Conservation (phyloP, 2,113 vertebrate genomes). For the Sakesphorus luctuosus region DNA sequence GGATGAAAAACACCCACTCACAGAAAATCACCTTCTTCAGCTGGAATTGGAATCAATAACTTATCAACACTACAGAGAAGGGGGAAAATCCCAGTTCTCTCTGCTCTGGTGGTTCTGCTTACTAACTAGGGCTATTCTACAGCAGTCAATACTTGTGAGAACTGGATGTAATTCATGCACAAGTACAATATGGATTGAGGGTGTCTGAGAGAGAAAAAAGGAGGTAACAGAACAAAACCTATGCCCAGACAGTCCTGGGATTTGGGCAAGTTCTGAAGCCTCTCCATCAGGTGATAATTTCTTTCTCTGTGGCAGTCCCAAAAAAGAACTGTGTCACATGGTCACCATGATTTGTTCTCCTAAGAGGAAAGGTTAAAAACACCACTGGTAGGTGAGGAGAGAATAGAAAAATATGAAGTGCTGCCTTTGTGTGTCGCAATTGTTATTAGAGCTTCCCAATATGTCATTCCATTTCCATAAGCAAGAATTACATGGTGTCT, state of each 20-base stretch:
- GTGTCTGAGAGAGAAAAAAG: neutral
- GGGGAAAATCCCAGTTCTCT: neutral
- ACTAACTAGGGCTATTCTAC: neutral
- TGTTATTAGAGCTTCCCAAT: neutral
- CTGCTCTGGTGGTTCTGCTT: neutral
- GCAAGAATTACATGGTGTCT: neutral
- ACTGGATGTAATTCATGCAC: neutral
- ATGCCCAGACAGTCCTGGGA: neutral
- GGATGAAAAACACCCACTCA: neutral
- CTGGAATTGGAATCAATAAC: neutral
- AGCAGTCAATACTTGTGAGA: neutral
- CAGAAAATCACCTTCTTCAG: conserved; percentile 1
- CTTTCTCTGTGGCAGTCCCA: neutral
- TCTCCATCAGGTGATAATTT: neutral
- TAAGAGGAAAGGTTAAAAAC: neutral
- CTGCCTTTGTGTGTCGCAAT: neutral
- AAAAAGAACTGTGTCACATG: neutral
- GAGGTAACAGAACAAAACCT: neutral
- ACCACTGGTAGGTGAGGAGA: neutral
- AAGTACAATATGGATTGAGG: neutral
- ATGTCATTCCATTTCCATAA: neutral
- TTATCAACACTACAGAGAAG: neutral
- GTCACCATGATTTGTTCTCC: neutral
- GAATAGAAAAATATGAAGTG: neutral
- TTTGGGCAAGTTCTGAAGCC: neutral